Base-by-base conservation (phyloP, 2,113 vertebrate genomes). In the Danio rerio region DNA sequence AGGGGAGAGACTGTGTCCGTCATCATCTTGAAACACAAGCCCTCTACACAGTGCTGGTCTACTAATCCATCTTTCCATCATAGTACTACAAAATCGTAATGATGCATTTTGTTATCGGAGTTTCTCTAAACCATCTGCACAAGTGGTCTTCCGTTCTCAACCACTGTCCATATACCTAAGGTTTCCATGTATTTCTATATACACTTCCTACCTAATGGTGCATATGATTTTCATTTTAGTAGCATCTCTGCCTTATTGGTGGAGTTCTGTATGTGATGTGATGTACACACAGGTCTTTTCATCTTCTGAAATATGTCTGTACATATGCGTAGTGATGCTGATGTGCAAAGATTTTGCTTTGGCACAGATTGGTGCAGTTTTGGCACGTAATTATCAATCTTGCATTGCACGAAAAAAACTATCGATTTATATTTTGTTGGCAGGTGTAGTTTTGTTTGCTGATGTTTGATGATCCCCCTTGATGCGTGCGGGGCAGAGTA, bases 311-410 rank as follows among this genome's bases (percentile, higher is more conserved):
- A 53, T 73, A 45, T 77, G 72, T 70, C 45, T 75, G 61, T 76
- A 68, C 53, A 65, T 45, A 70, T 79, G 76, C 62, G 15, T 81
- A 15, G 78, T 84, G 81, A 76, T 7, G 75, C 81, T 70, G 84
- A 89, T 87, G 77, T 84, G 86, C 83, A 81, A 83, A 84, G 88
- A 65, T 88, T 80, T 75, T 75, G 87, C 89, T 92, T 93, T 92
- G 91, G 92, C 91, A 92, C 92, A 90, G 83, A 88, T 86, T 81
- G 50, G n/a, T 81, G 81, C 87, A 82, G 78, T 84, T 86, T 89
- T 88, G 88, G 84, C 89, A 86, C 81, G 47, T 84, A 69, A 80
- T 85, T 52, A 78, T 85, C 80, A 81, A 85, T 80, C 70, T 69
- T 62, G 11, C 77, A 83, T 81, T 81, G 76, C 73, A 61, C 40